These are phyloP conservation scores for Discoglossus pictus DNA, from an alignment of 2,797 vertebrate genomes.

Conservation along the genomic window DNA sequence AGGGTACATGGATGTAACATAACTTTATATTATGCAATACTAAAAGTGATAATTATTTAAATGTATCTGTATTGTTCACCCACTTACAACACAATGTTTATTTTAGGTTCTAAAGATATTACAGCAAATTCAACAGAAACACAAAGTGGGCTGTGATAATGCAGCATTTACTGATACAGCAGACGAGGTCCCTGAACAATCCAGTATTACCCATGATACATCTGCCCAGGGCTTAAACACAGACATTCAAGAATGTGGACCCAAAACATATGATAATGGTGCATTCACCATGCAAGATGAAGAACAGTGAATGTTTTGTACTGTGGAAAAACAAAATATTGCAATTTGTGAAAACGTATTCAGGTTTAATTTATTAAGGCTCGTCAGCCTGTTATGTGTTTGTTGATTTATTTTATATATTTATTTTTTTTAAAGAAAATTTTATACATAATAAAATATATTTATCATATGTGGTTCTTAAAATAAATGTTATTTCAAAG, in stretches of 20 bases:
- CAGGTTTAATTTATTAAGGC: no score
- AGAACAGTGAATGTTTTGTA: neutral
- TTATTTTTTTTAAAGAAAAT: no score
- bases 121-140: constrained; percentile 75
- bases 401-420: no score
- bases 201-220: fast-evolving
- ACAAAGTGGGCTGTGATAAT: constrained; percentile 10
- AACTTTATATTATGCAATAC: neutral
- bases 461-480: no score
- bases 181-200: fast-evolving
- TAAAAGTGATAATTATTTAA: neutral
- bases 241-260: neutral
- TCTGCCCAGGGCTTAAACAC: constrained; percentile 19
- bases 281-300: constrained; percentile 20
- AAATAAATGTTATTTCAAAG: no score
- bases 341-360: no score
- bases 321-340: no score
- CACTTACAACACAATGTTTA: neutral
- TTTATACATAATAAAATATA: no score
- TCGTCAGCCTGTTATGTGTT: no score
- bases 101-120: constrained; percentile 84
- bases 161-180: neutral
- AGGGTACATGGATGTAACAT: neutral
- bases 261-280: constrained; percentile 9
- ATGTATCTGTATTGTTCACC: neutral